Percentiles rank a stretch among this genome's conserved stretches.
These are phyloP conservation scores for Zaprionus lachaisei DNA, from an alignment of 1,140 invertebrate species.

Conservation along the genomic window DNA sequence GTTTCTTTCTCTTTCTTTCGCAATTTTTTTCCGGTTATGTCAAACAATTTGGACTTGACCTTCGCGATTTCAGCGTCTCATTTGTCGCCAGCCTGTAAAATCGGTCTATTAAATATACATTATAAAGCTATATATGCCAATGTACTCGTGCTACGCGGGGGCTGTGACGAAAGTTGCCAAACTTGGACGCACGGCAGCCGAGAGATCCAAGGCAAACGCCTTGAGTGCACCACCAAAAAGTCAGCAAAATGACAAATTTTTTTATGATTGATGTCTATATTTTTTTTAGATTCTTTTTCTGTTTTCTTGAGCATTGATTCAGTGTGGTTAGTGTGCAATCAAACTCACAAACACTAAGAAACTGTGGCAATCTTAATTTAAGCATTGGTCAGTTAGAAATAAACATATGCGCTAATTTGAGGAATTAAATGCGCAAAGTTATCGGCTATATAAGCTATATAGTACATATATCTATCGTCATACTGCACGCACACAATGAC, in stretches of 20 bases:
- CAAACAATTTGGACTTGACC: constrained; percentile 76
- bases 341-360: constrained; percentile 14
- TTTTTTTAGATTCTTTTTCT: constrained; percentile 6
- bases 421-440: constrained; percentile 39
- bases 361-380: constrained; percentile 16
- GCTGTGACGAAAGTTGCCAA: constrained; percentile 64
- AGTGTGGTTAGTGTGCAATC: constrained; percentile 41
- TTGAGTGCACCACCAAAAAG: constrained; percentile 59
- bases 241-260: constrained; percentile 67
- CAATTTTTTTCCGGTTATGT: constrained; percentile 38
- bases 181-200: constrained; percentile 24
- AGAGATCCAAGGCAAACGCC: constrained; percentile 58
- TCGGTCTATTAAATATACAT: constrained; percentile 79
- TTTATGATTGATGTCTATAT: constrained; percentile 73
- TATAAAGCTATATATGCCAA: constrained; percentile 51
- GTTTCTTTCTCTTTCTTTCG: background rate
- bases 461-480: constrained; percentile 18
- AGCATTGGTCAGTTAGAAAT: constrained; percentile 30
- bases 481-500: constrained; percentile 11
- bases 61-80: constrained; percentile 71
- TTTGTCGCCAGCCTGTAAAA: constrained; percentile 78
- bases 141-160: constrained; percentile 44
- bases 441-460: constrained; percentile 45
- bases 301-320: constrained; percentile 55
- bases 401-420: constrained; percentile 52